Conservation (phyloP, 2,113 vertebrate genomes). For the Dolichotis patagonum region DNA sequence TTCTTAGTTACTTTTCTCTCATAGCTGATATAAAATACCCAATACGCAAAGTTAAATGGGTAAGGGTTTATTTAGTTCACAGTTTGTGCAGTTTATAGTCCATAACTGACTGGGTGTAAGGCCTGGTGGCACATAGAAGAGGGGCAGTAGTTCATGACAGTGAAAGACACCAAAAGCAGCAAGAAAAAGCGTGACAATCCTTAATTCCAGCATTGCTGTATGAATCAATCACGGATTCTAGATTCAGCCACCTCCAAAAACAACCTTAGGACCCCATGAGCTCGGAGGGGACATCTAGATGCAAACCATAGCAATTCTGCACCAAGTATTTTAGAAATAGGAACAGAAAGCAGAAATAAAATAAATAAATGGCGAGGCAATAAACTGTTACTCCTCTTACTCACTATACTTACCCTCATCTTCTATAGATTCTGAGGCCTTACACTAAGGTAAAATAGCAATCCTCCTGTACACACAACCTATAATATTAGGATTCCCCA, state of each 20-base stretch:
- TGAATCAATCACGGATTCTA: background rate
- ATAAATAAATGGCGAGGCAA: background rate
- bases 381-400: background rate
- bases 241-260: background rate
- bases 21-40: background rate
- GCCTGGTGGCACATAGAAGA: background rate
- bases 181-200: background rate
- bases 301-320: background rate
- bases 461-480: background rate
- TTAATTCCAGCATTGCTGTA: background rate
- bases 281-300: background rate
- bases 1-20: background rate
- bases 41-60: background rate
- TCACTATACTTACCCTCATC: background rate
- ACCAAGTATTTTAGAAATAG: conserved; percentile 19
- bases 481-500: background rate
- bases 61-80: background rate
- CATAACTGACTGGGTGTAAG: background rate
- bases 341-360: background rate
- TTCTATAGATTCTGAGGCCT: background rate
- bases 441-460: background rate
- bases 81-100: background rate
- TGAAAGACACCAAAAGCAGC: background rate
- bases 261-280: background rate
- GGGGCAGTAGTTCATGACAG: background rate